Percentiles rank a stretch among this genome's conserved stretches.
These are phyloP conservation scores for Lepisosteus osseus DNA, from an alignment of 2,113 vertebrate species.

Conservation along the genomic window DNA sequence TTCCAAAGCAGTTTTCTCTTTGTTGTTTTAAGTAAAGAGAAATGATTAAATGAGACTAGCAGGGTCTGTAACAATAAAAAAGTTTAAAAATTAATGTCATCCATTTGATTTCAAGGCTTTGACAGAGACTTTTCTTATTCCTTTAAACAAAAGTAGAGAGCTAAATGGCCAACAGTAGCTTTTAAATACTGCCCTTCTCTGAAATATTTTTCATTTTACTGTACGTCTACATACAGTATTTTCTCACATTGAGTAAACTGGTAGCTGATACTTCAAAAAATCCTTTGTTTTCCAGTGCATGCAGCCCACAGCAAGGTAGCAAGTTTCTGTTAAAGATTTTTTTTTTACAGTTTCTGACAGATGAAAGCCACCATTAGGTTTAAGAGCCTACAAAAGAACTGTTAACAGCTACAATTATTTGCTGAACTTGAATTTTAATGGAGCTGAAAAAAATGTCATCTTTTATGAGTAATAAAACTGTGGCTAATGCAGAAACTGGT, in stretches of 20 bases:
- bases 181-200: too few species aligned
- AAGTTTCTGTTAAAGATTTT: neutral
- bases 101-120: conserved; percentile 43
- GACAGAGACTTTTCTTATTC: conserved; percentile 55
- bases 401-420: conserved; percentile 22
- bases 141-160: too few species aligned
- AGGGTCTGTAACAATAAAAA: conserved; percentile 53
- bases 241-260: too few species aligned
- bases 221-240: too few species aligned
- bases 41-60: neutral
- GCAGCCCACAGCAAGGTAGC: neutral
- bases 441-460: conserved; percentile 7
- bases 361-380: conserved; percentile 22
- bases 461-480: conserved; percentile 12
- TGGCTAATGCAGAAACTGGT: conserved; percentile 9
- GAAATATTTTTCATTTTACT: too few species aligned
- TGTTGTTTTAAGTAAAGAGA: neutral
- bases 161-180: too few species aligned
- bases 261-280: too few species aligned
- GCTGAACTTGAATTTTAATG: conserved; percentile 22
- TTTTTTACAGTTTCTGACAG: conserved; percentile 12
- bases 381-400: conserved; percentile 13
- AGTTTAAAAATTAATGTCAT: conserved; percentile 66
- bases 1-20: neutral
- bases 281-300: neutral